Conservation (phyloP, 1,140 invertebrate genomes). For the Calycopis cecrops region DNA sequence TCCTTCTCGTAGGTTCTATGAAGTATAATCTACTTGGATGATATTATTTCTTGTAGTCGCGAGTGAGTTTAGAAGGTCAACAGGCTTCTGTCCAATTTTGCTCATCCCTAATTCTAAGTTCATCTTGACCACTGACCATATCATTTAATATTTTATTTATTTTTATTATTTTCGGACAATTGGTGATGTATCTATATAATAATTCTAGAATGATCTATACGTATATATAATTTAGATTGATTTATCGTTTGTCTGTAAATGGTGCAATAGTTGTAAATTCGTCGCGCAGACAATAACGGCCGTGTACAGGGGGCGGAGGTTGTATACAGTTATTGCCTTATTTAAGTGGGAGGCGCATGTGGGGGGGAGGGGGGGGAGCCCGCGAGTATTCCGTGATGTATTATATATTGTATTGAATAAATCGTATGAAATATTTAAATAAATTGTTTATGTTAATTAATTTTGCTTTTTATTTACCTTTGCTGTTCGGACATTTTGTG, state of each 20-base stretch:
- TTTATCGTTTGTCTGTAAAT: conserved; percentile 11
- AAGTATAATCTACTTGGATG: not conserved
- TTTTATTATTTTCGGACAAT: conserved; percentile 5
- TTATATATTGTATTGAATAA: conserved; percentile 52
- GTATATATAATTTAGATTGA: conserved; percentile 7
- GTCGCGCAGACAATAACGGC: conserved; percentile 1
- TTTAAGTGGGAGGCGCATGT: not conserved
- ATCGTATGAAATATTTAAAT: conserved; percentile 54
- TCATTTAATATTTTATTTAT: conserved; percentile 1
- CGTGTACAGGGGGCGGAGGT: not conserved
- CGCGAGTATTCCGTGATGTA: conserved; percentile 48
- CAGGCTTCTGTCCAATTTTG: not conserved
- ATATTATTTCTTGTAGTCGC: no score
- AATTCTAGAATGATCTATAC: conserved; percentile 11
- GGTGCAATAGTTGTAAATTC: conserved; percentile 5
- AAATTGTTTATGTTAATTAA: conserved; percentile 69
- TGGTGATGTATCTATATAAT: conserved; percentile 24
- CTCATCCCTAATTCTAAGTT: conserved; percentile 2
- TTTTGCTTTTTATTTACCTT: conserved; percentile 33
- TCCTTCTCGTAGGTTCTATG: conserved; percentile 4
- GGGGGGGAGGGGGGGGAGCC: conserved; percentile 23
- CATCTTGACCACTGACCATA: not conserved
- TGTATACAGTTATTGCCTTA: conserved; percentile 7
- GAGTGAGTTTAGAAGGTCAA: no score
- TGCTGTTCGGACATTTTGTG: not conserved